Percentiles rank a stretch among this genome's conserved stretches.
phyloP scores from a whole-genome alignment of 2,888 invertebrate species.

The Acanthopleura granulata region DNA sequence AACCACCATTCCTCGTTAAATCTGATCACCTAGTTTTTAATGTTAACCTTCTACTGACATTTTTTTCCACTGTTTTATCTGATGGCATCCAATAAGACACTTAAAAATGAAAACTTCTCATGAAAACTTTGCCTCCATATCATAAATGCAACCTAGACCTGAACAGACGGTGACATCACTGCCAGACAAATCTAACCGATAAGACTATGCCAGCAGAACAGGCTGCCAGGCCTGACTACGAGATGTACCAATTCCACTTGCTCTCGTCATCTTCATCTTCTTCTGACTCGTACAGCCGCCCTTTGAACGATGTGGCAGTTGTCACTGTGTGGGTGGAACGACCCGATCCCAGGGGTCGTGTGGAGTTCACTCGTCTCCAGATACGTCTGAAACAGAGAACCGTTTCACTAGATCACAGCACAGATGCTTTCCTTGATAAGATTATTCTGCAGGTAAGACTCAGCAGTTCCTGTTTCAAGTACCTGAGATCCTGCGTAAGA shows the following conservation, averaged over 20 bases:
- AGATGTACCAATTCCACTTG: slow-evolving; percentile 68
- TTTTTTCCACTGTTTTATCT: too few relatives aligned
- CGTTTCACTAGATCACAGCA: slow-evolving; percentile 3
- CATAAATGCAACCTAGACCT: too few relatives aligned
- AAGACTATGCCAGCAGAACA: neutral
- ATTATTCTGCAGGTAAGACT: too few relatives aligned
- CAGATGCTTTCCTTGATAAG: too few relatives aligned
- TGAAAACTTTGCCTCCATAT: too few relatives aligned
- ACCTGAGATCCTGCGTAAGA: too few relatives aligned
- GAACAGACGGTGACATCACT: neutral
- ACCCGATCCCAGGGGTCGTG: slow-evolving; percentile 34
- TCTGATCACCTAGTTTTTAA: too few relatives aligned
- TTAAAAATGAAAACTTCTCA: too few relatives aligned
- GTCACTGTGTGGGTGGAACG: neutral
- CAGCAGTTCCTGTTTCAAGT: too few relatives aligned
- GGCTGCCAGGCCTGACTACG: slow-evolving; percentile 37
- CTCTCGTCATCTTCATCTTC: slow-evolving; percentile 59
- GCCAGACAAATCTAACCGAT: neutral
- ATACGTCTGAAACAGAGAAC: slow-evolving; percentile 50
- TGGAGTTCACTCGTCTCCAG: slow-evolving; percentile 62
- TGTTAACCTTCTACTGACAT: too few relatives aligned
- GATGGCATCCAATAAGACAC: too few relatives aligned
- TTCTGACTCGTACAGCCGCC: slow-evolving; percentile 26
- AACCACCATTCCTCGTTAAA: too few relatives aligned
- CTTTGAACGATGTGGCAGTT: neutral